phyloP scores from a whole-genome alignment of 2,888 invertebrate species.

The Atherix ibis region DNA sequence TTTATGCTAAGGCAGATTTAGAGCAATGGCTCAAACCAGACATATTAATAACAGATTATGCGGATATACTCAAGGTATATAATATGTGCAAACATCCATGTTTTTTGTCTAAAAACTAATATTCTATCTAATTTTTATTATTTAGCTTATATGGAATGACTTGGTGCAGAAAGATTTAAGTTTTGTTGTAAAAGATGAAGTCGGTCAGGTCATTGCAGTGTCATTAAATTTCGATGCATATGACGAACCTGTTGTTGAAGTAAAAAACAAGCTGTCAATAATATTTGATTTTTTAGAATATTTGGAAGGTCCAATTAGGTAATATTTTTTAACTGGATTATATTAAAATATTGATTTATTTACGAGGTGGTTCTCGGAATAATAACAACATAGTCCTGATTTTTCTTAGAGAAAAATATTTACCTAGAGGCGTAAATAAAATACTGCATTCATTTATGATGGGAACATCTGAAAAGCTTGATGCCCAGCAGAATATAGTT shows the following conservation, averaged over 20 bases:
- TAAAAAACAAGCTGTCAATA: conserved; percentile 48
- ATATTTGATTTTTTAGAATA: conserved; percentile 66
- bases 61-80: conserved; percentile 41
- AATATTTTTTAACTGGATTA: conserved; percentile 12
- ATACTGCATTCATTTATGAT: conserved; percentile 79
- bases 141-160: conserved; percentile 46
- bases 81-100: too few relatives aligned
- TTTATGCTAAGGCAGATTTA: conserved; percentile 72
- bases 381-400: conserved; percentile 1
- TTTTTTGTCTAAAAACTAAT: conserved; percentile 1
- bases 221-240: conserved; percentile 67
- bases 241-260: conserved; percentile 59
- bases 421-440: conserved; percentile 48
- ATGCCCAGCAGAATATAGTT: conserved; percentile 58
- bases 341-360: too few relatives aligned
- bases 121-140: neutral
- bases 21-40: conserved; percentile 63
- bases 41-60: conserved; percentile 51
- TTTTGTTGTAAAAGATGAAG: conserved; percentile 45
- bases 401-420: conserved; percentile 37
- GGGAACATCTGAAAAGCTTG: conserved; percentile 53
- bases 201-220: conserved; percentile 45
- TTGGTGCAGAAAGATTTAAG: conserved; percentile 56
- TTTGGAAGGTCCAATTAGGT: conserved; percentile 59
- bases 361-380: neutral